phyloP scores from a whole-genome alignment of 2,797 vertebrate genomes.

The Furcifer pardalis region DNA sequence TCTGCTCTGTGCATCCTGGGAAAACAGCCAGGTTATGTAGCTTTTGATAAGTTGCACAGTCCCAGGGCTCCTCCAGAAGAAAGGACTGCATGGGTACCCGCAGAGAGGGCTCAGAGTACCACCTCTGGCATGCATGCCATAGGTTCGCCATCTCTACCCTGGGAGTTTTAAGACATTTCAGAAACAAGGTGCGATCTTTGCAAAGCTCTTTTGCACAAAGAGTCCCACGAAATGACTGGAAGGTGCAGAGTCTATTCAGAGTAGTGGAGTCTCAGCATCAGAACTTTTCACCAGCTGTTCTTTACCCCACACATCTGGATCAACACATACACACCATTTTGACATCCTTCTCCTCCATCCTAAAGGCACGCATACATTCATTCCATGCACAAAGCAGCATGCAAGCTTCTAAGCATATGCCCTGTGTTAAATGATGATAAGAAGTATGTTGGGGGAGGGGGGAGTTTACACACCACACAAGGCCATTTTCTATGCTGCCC shows the following conservation, averaged over 20 bases:
- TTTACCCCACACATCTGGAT: neutral
- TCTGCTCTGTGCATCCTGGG: no score
- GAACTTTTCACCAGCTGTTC: neutral
- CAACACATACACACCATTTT: neutral
- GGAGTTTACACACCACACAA: conserved; percentile 62
- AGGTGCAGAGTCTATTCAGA: neutral
- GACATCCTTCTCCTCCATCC: neutral
- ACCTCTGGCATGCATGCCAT: no score
- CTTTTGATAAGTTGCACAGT: no score
- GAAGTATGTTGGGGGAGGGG: conserved; percentile 67
- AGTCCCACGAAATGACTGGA: neutral
- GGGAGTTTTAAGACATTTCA: no score
- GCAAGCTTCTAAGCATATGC: conserved; percentile 43
- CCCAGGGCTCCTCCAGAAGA: no score
- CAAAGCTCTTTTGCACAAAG: neutral
- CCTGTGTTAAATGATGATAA: conserved; percentile 57
- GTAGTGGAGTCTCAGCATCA: neutral
- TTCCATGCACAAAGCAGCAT: conserved; percentile 6
- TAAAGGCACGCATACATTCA: neutral
- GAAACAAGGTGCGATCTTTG: no score
- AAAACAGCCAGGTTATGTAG: no score
- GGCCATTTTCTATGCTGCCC: conserved; percentile 65
- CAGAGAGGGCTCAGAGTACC: no score
- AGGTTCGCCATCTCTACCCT: no score
- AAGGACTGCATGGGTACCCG: no score